These are phyloP conservation scores for Eupithecia inturbata DNA, from an alignment of 2,888 invertebrate species.

Conservation along the genomic window DNA sequence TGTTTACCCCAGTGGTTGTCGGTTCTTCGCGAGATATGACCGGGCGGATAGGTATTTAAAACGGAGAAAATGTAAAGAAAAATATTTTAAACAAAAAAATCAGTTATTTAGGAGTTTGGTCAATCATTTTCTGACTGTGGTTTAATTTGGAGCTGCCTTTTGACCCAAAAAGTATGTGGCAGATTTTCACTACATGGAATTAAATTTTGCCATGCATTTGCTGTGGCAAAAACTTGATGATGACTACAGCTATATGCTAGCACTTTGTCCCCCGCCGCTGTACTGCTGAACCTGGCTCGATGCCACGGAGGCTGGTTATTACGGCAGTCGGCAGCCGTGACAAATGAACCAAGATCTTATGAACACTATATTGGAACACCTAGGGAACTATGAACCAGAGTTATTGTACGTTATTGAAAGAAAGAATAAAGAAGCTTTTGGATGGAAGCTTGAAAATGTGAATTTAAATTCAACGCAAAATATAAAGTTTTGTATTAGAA, in stretches of 20 bases:
- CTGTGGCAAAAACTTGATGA: too few relatives aligned
- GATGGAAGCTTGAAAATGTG: not conserved
- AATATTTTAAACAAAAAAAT: too few relatives aligned
- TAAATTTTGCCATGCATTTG: too few relatives aligned
- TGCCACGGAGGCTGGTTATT: slow-evolving; percentile 76
- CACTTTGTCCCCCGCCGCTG: slow-evolving; percentile 39
- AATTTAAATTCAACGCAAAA: not conserved
- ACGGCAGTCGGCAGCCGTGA: slow-evolving; percentile 74
- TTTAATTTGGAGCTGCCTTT: too few relatives aligned
- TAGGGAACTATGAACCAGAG: slow-evolving; percentile 41
- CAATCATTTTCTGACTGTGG: too few relatives aligned
- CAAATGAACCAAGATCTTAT: slow-evolving; percentile 79
- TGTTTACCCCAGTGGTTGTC: too few relatives aligned
- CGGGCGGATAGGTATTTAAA: too few relatives aligned
- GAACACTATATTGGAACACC: slow-evolving; percentile 54
- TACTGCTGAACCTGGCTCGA: slow-evolving; percentile 65
- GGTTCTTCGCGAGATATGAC: too few relatives aligned
- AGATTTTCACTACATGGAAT: too few relatives aligned
- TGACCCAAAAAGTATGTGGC: too few relatives aligned
- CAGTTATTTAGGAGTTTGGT: too few relatives aligned
- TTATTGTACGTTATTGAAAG: slow-evolving; percentile 5
- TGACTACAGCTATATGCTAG: slow-evolving; percentile 1
- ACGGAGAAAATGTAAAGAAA: too few relatives aligned
- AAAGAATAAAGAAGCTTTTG: not conserved
- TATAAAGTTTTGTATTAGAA: not conserved